Evolutionary conservation across 2,113 vertebrate genomes (phyloP).

Genomic region (Festucalex cinctus): DNA sequence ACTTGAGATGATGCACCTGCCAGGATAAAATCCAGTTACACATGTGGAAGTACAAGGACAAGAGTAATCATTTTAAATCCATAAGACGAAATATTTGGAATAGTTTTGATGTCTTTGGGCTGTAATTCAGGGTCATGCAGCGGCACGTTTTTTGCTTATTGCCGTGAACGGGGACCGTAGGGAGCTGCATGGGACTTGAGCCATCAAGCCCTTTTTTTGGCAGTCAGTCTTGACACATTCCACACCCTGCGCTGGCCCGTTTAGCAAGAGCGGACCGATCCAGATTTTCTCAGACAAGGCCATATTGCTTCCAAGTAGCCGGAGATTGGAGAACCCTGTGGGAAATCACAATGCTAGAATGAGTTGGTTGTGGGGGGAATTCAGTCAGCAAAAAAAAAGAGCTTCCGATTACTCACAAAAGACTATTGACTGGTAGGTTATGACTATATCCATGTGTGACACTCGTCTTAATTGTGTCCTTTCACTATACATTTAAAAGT

Average conservation of each 20-base stretch:
- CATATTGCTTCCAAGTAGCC: constrained; percentile 24
- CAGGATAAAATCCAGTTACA: constrained; percentile 14
- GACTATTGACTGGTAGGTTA: not conserved
- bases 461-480: not conserved
- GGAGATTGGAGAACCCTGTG: constrained; percentile 26
- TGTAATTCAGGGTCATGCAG: constrained; percentile 4
- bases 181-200: constrained; percentile 21
- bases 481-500: not conserved
- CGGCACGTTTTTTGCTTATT: constrained; percentile 26
- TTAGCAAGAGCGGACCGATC: constrained; percentile 14
- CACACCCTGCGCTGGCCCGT: constrained; percentile 30
- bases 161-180: constrained; percentile 20
- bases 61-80: constrained; percentile 6
- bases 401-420: constrained; percentile 21
- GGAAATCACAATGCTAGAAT: constrained; percentile 51
- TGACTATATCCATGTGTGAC: constrained; percentile 6
- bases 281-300: constrained; percentile 25
- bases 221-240: constrained; percentile 20
- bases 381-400: constrained; percentile 17
- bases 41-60: constrained; percentile 5
- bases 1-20: constrained; percentile 30
- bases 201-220: constrained; percentile 28
- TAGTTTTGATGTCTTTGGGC: not conserved
- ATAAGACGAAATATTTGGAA: constrained; percentile 2
- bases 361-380: constrained; percentile 16